Evolutionary conservation across 2,888 invertebrate genomes (phyloP), one percentile per base, ranked within the genome.

Genomic region (Calliopum simillimum): DNA sequence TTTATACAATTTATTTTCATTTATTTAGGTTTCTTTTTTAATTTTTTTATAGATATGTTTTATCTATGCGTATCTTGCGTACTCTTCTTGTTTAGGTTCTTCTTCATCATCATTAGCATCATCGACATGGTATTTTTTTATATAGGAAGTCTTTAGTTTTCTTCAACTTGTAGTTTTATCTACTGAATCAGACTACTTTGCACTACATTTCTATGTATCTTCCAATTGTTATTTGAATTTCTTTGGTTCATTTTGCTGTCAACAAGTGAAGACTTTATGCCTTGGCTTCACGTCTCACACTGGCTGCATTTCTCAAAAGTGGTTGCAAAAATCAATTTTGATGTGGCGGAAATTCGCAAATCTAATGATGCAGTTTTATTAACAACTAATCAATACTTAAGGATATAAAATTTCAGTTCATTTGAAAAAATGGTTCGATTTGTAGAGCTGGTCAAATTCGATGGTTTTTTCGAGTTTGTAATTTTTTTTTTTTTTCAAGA

Each of bases 1-100:
- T n/a, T 59, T 21, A 59, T 59, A 43, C 43, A 59, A 59, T 59
- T 59, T 59, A 43, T 19, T 19, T 59, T 59, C 44, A 41, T 41
- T 59, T 44, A 19, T 53, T 13, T 33, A n/a, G 33, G 33, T 53
- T 19, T 53, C 13, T 43, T 59, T 16, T 21, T 25, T 25, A n/a
- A n/a, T 25, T 44, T 59, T 41, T 25, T 58, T n/a, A n/a, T n/a
- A n/a, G n/a, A n/a, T n/a, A n/a, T n/a, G n/a, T 58, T 58, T n/a
- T 33, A 16, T 58, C 14, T 44, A 19, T 13, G 44, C 6, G 43
- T 33, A 33, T 33, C 44, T 19, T 44, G 44, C 2, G 3, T 13
- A 3, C 19, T 16, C 21, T 59, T 59, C 19, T n/a, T n/a, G n/a
- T n/a, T n/a, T n/a, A n/a, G n/a, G n/a, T n/a, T n/a, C n/a, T 33